These are phyloP conservation scores for Ibidorhyncha struthersii DNA, from an alignment of 2,113 vertebrate species.

Conservation along the genomic window DNA sequence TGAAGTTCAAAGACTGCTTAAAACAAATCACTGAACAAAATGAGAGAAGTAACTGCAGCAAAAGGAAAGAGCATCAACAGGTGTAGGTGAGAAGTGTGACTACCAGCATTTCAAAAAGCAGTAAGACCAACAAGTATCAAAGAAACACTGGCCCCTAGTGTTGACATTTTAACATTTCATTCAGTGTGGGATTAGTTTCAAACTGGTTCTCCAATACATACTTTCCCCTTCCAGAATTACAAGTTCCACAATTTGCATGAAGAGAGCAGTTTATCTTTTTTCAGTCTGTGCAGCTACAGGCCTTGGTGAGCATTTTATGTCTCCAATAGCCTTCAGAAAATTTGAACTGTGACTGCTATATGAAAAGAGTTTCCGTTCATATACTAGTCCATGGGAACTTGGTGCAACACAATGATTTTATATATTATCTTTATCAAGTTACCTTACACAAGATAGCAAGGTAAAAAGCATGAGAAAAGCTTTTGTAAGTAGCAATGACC, in stretches of 20 bases:
- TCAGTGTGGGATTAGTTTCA: background rate
- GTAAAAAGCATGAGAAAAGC: background rate
- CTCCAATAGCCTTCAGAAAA: background rate
- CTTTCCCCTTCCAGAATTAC: background rate
- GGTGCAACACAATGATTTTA: accelerated
- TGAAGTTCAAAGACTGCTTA: background rate
- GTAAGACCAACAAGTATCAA: background rate
- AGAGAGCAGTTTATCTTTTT: background rate
- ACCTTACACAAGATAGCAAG: background rate
- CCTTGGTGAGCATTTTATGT: background rate
- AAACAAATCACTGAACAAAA: background rate
- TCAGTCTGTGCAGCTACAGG: background rate
- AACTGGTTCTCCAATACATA: background rate
- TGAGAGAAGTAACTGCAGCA: background rate
- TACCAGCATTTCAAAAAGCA: background rate
- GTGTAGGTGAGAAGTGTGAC: accelerated
- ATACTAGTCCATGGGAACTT: background rate
- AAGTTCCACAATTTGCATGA: background rate
- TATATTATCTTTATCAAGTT: background rate
- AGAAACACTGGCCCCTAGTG: conserved; percentile 4
- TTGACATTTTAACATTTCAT: background rate
- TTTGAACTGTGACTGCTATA: background rate
- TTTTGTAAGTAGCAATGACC: background rate
- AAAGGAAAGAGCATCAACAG: background rate
- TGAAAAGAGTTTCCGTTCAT: background rate